phyloP scores from a whole-genome alignment of 2,797 vertebrate species.

The Tachyglossus aculeatus region DNA sequence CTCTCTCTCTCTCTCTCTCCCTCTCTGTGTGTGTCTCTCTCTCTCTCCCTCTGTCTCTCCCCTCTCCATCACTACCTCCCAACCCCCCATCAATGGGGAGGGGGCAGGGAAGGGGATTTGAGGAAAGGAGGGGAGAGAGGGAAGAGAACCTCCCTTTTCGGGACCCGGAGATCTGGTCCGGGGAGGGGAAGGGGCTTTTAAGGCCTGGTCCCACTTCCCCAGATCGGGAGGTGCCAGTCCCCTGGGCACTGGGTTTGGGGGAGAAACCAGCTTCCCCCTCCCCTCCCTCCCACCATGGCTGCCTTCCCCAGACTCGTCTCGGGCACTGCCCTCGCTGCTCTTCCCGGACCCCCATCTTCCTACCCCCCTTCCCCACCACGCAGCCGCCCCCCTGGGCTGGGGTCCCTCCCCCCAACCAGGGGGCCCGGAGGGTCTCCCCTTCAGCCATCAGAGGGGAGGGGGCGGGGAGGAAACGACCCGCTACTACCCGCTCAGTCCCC shows the following conservation, averaged over 20 bases:
- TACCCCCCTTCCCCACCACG: neutral
- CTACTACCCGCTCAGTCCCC: neutral
- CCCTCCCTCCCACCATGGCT: neutral
- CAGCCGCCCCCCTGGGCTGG: neutral
- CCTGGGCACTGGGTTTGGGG: no score
- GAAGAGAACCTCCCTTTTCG: neutral
- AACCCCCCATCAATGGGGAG: neutral
- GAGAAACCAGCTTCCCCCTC: neutral
- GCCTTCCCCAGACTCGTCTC: neutral
- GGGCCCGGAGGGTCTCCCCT: neutral
- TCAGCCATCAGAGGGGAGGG: neutral
- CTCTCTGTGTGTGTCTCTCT: neutral
- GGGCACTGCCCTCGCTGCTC: neutral
- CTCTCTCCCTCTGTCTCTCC: conserved; percentile 35
- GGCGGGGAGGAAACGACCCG: neutral
- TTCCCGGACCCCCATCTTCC: neutral
- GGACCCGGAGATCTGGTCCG: neutral
- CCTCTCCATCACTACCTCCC: conserved; percentile 29
- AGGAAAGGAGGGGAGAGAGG: neutral
- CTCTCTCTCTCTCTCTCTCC: no score
- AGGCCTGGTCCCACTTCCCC: no score
- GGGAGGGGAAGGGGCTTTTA: neutral
- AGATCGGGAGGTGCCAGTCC: no score
- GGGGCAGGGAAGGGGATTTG: conserved; percentile 25
- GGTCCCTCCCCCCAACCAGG: neutral